phyloP scores from a whole-genome alignment of 2,113 vertebrate genomes.

The Climacteris rufus region DNA sequence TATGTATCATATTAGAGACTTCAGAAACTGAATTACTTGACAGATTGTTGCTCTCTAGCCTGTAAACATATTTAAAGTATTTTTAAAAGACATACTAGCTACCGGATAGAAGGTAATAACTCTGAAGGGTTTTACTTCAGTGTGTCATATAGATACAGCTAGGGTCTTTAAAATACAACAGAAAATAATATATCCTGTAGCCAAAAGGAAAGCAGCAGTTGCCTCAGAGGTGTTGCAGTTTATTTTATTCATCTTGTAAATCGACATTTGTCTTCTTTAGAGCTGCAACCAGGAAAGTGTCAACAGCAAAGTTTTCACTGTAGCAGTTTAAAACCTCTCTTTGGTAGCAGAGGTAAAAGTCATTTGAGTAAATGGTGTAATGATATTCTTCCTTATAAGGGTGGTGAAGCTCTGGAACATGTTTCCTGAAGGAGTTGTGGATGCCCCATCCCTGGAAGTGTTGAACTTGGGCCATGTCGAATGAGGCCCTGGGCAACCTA shows the following conservation, averaged over 20 bases:
- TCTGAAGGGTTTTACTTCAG: neutral
- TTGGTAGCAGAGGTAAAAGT: neutral
- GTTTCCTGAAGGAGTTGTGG: neutral
- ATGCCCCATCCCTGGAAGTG: neutral
- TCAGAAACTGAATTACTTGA: constrained; percentile 15
- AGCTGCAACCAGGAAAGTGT: neutral
- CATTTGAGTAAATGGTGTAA: neutral
- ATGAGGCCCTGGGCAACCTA: neutral
- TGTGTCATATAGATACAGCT: neutral
- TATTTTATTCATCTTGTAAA: constrained; percentile 4
- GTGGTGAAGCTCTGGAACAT: neutral
- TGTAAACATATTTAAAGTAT: constrained; percentile 13
- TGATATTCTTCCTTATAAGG: neutral
- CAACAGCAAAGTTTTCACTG: neutral
- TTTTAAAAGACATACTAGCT: constrained; percentile 32
- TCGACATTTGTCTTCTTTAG: neutral
- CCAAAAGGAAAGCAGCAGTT: neutral
- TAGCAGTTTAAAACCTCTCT: neutral
- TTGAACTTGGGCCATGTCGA: neutral
- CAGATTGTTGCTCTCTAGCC: constrained; percentile 8
- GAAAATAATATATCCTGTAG: neutral
- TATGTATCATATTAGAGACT: constrained; percentile 10
- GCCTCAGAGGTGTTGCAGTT: neutral
- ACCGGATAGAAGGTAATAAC: neutral
- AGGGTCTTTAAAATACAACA: neutral